These are phyloP conservation scores for Drosophila mimetica DNA, from an alignment of 2,888 invertebrate species.

Conservation along the genomic window DNA sequence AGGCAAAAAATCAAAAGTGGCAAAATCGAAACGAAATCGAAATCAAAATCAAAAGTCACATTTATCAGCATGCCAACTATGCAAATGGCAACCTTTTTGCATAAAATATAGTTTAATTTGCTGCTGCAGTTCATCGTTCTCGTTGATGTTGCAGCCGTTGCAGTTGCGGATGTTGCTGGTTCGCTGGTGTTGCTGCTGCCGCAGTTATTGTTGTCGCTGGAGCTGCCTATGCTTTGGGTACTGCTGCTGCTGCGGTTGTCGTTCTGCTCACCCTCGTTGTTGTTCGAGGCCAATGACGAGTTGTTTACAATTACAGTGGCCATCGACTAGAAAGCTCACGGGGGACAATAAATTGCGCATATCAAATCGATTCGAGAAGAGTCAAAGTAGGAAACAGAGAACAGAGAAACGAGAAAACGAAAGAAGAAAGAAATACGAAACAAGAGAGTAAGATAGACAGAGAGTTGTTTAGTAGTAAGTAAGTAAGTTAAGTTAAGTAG, in stretches of 20 bases:
- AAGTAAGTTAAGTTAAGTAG: slow-evolving; percentile 23
- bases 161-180: slow-evolving; percentile 17
- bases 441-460: slow-evolving; percentile 71
- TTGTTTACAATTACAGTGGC: slow-evolving; percentile 60
- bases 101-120: slow-evolving; percentile 76
- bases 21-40: slow-evolving; percentile 30
- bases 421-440: slow-evolving; percentile 66
- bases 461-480: slow-evolving; percentile 43
- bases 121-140: slow-evolving; percentile 61
- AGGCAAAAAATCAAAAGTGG: slow-evolving; percentile 46
- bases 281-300: slow-evolving; percentile 59
- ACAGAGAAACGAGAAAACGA: slow-evolving; percentile 61
- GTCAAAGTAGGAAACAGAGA: slow-evolving; percentile 61
- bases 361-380: slow-evolving; percentile 51
- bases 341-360: slow-evolving; percentile 56
- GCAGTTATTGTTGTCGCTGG: slow-evolving; percentile 21
- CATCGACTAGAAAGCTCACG: slow-evolving; percentile 64
- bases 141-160: slow-evolving; percentile 23
- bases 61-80: slow-evolving; percentile 68
- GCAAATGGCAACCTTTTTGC: slow-evolving; percentile 75
- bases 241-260: slow-evolving; percentile 53
- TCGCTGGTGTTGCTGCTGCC: slow-evolving; percentile 7
- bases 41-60: slow-evolving; percentile 38
- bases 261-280: slow-evolving; percentile 60
- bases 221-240: slow-evolving; percentile 25